Percentiles rank a stretch among this genome's conserved stretches.
Evolutionary conservation across 2,797 vertebrate species (phyloP).

Genomic region (Hippopotamyrus pictus): DNA sequence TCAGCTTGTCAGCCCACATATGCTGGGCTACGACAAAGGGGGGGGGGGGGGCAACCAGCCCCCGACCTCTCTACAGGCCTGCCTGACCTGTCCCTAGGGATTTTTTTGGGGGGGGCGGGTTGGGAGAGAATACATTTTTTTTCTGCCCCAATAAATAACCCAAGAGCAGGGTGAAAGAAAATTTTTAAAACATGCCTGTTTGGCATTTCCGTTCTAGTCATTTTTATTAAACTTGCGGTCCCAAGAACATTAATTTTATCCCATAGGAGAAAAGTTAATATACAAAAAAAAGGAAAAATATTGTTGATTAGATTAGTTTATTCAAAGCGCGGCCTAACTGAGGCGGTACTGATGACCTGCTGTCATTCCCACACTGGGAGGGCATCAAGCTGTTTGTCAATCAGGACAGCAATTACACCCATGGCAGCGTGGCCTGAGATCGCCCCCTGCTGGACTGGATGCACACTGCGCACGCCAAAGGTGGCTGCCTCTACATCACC

Average conservation of each 20-base stretch:
- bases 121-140: background rate
- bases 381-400: background rate
- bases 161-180: background rate
- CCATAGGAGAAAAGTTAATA: background rate
- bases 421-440: background rate
- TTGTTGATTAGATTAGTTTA: background rate
- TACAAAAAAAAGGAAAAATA: background rate
- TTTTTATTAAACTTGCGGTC: background rate
- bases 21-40: background rate
- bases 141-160: background rate
- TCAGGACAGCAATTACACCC: constrained; percentile 1
- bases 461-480: background rate
- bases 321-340: background rate
- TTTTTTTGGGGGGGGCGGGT: background rate
- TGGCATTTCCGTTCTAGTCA: background rate
- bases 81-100: background rate
- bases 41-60: background rate
- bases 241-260: background rate
- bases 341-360: background rate
- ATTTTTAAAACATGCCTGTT: background rate
- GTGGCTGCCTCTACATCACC: background rate
- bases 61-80: background rate
- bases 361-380: background rate
- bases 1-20: constrained; percentile 26
- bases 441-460: background rate